Evolutionary conservation across 2,113 vertebrate genomes (phyloP).

Genomic region (Gambusia holbrooki): DNA sequence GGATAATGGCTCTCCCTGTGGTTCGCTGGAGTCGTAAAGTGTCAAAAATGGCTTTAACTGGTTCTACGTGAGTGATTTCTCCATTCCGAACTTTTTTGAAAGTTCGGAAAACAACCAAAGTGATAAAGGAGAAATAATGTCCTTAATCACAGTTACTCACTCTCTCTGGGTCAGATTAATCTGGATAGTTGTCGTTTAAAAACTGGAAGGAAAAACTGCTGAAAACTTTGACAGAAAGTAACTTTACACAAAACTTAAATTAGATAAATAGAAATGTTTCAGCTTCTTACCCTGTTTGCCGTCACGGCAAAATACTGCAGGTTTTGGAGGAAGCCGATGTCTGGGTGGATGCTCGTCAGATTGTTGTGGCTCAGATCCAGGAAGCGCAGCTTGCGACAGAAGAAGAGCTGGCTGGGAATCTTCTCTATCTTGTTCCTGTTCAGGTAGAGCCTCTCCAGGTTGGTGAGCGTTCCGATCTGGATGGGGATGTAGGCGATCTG

Average conservation of each 20-base stretch:
- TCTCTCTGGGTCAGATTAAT: too few relatives aligned
- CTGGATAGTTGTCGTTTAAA: background rate
- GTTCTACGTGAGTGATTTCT: background rate
- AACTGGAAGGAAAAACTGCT: background rate
- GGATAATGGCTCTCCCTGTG: too few relatives aligned
- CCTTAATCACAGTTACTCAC: too few relatives aligned
- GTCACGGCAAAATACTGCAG: constrained; percentile 94
- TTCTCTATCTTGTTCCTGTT: constrained; percentile 98
- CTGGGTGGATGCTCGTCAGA: constrained; percentile 89
- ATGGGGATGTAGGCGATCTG: constrained; percentile 98
- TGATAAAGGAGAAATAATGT: background rate
- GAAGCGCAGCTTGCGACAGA: constrained; percentile 93
- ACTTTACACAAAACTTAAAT: background rate
- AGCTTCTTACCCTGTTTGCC: constrained; percentile 89
- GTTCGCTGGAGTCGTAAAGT: too few relatives aligned
- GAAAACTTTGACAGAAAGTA: background rate
- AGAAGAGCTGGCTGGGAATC: constrained; percentile 94
- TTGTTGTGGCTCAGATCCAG: constrained; percentile 98
- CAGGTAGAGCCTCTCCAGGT: constrained; percentile 93
- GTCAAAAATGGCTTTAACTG: too few relatives aligned
- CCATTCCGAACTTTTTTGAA: background rate
- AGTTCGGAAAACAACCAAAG: background rate
- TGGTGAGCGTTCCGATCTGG: constrained; percentile 93
- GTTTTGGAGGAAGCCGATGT: constrained; percentile 92
- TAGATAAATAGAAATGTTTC: background rate